These are phyloP conservation scores for Cotesia typhae DNA, from an alignment of 1,140 invertebrate species.

Conservation along the genomic window DNA sequence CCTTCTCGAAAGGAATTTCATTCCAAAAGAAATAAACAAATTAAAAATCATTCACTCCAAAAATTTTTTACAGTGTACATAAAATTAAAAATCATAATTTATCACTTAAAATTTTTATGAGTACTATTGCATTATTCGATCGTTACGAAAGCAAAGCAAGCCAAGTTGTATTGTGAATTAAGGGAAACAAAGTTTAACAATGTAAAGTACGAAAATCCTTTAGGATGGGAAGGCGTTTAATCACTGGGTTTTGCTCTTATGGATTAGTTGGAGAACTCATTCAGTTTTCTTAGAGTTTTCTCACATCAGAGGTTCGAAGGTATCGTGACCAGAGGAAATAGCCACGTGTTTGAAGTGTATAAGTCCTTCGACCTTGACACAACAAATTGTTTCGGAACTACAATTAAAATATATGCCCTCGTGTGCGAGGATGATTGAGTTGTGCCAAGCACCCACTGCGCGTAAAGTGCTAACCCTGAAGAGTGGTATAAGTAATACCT, in stretches of 20 bases:
- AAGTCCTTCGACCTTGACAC: slow-evolving; percentile 60
- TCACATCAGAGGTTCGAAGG: slow-evolving; percentile 46
- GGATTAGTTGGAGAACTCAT: neutral
- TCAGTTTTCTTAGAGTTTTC: slow-evolving; percentile 50
- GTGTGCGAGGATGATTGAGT: slow-evolving; percentile 60
- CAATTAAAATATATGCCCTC: slow-evolving; percentile 63
- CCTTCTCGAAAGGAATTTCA: no score
- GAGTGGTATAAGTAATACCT: slow-evolving; percentile 33
- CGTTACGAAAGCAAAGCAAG: no score
- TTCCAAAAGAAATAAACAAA: no score
- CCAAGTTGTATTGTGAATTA: no score
- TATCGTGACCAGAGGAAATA: slow-evolving; percentile 63
- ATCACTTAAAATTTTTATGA: no score
- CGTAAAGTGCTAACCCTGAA: slow-evolving; percentile 31
- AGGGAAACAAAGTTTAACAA: no score
- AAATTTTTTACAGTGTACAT: no score
- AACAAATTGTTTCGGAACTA: slow-evolving; percentile 65
- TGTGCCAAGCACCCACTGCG: slow-evolving; percentile 59
- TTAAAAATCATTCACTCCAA: no score
- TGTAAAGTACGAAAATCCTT: no score
- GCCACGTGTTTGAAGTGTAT: slow-evolving; percentile 25
- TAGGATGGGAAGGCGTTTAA: no score
- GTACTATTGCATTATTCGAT: no score
- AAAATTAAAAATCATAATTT: no score
- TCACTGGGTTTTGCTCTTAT: neutral